Evolutionary conservation across 2,113 vertebrate genomes (phyloP).

Genomic region (Dryoscopus gambensis): DNA sequence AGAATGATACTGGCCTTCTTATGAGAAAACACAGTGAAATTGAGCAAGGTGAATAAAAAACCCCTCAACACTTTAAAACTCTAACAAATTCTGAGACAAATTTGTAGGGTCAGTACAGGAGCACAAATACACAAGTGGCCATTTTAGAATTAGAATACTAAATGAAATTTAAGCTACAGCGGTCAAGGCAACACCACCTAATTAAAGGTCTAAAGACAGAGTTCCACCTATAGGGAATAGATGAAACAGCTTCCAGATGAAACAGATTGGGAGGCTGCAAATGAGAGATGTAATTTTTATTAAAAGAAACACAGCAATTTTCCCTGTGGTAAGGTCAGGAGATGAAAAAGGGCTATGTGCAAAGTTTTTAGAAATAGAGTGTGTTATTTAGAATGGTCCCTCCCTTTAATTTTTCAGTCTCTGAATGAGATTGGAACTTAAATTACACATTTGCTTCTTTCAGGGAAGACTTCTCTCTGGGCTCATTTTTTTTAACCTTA

Average conservation of each 20-base stretch:
- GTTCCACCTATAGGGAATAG: slow-evolving; percentile 23
- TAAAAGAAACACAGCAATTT: slow-evolving; percentile 21
- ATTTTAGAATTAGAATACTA: slow-evolving; percentile 47
- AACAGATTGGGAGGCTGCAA: neutral
- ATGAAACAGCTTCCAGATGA: slow-evolving; percentile 33
- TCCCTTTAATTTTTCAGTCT: slow-evolving; percentile 8
- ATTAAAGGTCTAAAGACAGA: slow-evolving; percentile 36
- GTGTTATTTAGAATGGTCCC: neutral
- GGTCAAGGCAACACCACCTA: slow-evolving; percentile 57
- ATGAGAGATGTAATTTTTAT: slow-evolving; percentile 44
- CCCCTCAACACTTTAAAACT: neutral
- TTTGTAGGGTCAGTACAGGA: slow-evolving; percentile 17
- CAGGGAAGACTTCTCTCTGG: neutral
- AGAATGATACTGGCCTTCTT: neutral
- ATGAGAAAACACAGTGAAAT: neutral
- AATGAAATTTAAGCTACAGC: slow-evolving; percentile 38
- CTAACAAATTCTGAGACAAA: slow-evolving; percentile 2
- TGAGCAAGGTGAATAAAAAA: neutral
- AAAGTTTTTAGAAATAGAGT: slow-evolving; percentile 36
- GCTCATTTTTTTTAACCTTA: neutral
- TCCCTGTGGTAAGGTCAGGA: slow-evolving; percentile 26
- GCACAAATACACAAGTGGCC: slow-evolving; percentile 3
- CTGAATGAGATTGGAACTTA: neutral
- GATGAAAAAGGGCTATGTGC: slow-evolving; percentile 4
- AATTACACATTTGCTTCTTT: slow-evolving; percentile 12